phyloP scores from a whole-genome alignment of 2,113 vertebrate species.

The Genyomyrus donnyi region DNA sequence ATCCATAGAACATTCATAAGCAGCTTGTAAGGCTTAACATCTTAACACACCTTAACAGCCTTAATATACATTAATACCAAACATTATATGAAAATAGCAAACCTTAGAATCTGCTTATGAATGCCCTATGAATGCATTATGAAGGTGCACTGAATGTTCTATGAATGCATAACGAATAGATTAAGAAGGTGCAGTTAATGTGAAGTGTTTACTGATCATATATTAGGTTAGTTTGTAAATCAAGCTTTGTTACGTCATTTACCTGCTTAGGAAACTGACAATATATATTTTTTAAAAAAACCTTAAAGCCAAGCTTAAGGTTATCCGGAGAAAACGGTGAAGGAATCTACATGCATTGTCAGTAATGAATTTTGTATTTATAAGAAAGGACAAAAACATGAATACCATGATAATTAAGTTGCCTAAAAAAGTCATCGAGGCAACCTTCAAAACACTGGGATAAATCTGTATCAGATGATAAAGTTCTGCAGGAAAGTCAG shows the following conservation, averaged over 20 bases:
- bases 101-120: not conserved
- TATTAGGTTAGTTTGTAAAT: not conserved
- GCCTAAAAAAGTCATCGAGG: not conserved
- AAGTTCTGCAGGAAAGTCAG: not conserved
- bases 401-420: not conserved
- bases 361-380: not conserved
- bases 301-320: not conserved
- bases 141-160: no score
- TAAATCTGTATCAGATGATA: not conserved
- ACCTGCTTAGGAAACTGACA: not conserved
- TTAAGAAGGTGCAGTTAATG: no score
- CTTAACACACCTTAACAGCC: no score
- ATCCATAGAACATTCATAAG: not conserved
- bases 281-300: not conserved
- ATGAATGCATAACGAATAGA: no score
- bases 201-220: not conserved
- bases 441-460: not conserved
- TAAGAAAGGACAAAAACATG: not conserved
- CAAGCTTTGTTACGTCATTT: not conserved
- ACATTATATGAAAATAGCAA: not conserved
- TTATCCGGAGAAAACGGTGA: not conserved
- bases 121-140: no score
- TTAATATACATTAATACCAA: not conserved
- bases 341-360: not conserved
- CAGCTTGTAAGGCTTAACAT: no score